Conservation (phyloP, 2,888 invertebrate species). For the Oscheius sp. region DNA sequence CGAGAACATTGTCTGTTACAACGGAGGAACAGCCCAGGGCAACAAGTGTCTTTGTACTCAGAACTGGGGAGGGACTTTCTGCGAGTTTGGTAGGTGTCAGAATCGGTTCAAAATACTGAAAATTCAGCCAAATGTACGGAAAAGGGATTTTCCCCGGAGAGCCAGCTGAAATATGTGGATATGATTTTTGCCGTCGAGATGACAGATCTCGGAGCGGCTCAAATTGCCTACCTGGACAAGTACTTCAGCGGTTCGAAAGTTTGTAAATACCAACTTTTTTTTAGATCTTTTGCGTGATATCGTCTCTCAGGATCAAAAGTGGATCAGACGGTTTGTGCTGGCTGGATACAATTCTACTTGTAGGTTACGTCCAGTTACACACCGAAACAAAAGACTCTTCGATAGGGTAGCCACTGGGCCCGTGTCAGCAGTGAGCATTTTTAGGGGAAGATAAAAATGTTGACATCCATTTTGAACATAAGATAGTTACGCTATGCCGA, state of each 20-base stretch:
- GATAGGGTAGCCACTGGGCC: no score
- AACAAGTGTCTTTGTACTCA: constrained; percentile 57
- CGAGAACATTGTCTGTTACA: constrained; percentile 55
- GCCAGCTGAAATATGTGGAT: constrained; percentile 48
- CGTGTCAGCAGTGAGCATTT: no score
- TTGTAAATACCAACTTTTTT: background rate
- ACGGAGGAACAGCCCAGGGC: constrained; percentile 59
- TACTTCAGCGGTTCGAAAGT: background rate
- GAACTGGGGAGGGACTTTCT: constrained; percentile 56
- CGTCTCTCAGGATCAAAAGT: constrained; percentile 44
- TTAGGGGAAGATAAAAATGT: no score
- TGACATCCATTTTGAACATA: no score
- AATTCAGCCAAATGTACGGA: constrained; percentile 52
- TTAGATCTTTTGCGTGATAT: constrained; percentile 57
- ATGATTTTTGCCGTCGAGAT: constrained; percentile 61
- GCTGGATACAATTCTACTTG: constrained; percentile 59
- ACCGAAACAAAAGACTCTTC: no score
- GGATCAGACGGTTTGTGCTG: constrained; percentile 58
- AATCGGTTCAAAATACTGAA: no score
- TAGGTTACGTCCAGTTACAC: background rate
- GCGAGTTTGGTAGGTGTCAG: constrained; percentile 42
- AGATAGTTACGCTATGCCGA: no score
- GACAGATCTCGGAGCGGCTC: constrained; percentile 44
- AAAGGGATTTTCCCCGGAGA: constrained; percentile 47
- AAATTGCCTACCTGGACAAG: constrained; percentile 27